Evolutionary conservation across 1,140 invertebrate genomes (phyloP).

Genomic region (Neotoxoptera formosana): DNA sequence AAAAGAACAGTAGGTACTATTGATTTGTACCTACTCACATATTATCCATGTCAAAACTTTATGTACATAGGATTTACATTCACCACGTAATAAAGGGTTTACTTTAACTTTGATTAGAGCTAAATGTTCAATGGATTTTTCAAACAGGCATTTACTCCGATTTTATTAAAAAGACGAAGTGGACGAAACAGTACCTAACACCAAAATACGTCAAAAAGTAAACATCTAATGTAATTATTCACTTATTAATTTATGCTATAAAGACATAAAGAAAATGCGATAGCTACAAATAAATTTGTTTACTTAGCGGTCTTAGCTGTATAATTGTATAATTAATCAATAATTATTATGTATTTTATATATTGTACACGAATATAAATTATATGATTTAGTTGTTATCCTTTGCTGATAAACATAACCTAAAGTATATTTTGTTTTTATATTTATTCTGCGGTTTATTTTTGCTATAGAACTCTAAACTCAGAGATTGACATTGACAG

Average conservation of each 20-base stretch:
- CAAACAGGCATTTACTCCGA: neutral
- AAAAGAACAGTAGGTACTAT: neutral
- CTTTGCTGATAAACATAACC: neutral
- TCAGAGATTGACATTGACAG: too few relatives aligned
- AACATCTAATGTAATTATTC: neutral
- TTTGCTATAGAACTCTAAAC: too few relatives aligned
- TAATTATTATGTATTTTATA: neutral
- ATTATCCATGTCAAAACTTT: neutral
- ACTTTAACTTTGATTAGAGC: neutral
- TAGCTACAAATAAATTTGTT: too few relatives aligned
- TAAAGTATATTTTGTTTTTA: too few relatives aligned
- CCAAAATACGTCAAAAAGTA: neutral
- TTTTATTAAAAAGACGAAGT: neutral
- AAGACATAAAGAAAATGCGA: too few relatives aligned
- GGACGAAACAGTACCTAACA: neutral
- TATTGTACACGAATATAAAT: too few relatives aligned
- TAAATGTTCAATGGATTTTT: neutral
- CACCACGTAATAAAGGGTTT: neutral
- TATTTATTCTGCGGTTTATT: too few relatives aligned
- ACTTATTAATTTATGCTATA: neutral
- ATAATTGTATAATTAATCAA: neutral
- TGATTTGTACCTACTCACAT: neutral
- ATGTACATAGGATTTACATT: neutral
- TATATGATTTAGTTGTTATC: neutral
- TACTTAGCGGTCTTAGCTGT: neutral